A percentile compares a stretch with the other conserved stretches of the same genome.
Evolutionary conservation across 2,888 invertebrate species (phyloP).

Genomic region (Gastrophysa polygoni): DNA sequence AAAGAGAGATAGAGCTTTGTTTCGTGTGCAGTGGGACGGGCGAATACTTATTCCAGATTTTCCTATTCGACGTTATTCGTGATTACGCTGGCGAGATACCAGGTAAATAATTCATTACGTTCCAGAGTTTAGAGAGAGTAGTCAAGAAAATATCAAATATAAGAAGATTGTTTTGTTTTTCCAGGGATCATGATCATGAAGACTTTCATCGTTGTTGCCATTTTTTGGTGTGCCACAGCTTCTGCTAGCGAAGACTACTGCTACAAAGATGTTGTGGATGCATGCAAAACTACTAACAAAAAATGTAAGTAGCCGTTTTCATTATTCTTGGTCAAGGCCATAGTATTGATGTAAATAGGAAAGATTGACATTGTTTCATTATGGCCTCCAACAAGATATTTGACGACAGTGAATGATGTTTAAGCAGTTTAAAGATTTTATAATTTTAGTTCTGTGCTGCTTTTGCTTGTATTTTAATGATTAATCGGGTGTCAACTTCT

Average conservation of each 20-base stretch:
- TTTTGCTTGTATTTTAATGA: too few species aligned
- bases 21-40: constrained; percentile 12
- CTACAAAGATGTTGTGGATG: constrained; percentile 65
- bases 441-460: too few species aligned
- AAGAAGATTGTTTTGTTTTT: constrained; percentile 37
- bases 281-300: constrained; percentile 57
- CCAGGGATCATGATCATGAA: constrained; percentile 70
- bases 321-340: too few species aligned
- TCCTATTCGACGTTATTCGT: constrained; percentile 47
- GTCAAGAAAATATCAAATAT: constrained; percentile 19
- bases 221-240: constrained; percentile 54
- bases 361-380: constrained; percentile 24
- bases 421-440: too few species aligned
- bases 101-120: constrained; percentile 46
- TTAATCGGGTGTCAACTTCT: too few species aligned
- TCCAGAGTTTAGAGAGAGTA: neutral
- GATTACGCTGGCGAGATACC: constrained; percentile 61
- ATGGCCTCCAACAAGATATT: neutral
- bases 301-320: constrained; percentile 52
- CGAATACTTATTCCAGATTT: constrained; percentile 15
- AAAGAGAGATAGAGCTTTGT: neutral
- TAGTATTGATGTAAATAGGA: too few species aligned
- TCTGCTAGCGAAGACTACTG: constrained; percentile 62
- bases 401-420: too few species aligned
- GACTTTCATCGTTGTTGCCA: constrained; percentile 59